Conservation (phyloP, 2,888 invertebrate genomes). For the Pardosa pseudoannulata region DNA sequence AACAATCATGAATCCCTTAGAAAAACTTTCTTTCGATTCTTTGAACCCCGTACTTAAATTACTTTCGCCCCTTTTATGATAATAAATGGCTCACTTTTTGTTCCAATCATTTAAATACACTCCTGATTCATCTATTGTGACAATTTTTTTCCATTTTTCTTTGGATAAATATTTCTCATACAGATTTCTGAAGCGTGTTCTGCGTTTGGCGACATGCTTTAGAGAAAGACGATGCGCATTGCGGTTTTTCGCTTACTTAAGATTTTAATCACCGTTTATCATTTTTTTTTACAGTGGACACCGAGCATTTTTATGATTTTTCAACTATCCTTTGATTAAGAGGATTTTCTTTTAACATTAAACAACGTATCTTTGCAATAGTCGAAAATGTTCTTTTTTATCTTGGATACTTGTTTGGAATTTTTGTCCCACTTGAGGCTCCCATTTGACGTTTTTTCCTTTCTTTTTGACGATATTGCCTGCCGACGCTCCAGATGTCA, state of each 20-base stretch:
- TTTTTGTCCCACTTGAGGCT: background rate
- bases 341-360: background rate
- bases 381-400: too few relatives aligned
- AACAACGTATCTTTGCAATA: too few relatives aligned
- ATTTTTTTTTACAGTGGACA: background rate
- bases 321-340: background rate
- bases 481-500: too few relatives aligned
- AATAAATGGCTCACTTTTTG: background rate
- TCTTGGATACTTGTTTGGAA: background rate
- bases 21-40: background rate
- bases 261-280: background rate
- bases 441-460: too few relatives aligned
- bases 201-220: background rate
- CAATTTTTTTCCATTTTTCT: background rate
- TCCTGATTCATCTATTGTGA: background rate
- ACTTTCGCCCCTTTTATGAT: background rate
- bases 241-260: background rate
- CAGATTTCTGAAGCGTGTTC: background rate
- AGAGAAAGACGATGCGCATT: background rate
- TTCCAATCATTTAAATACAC: background rate
- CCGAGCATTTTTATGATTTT: background rate
- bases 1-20: background rate
- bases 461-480: too few relatives aligned
- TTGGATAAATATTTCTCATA: background rate
- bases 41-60: background rate